Percentiles rank a stretch among this genome's conserved stretches.
These are phyloP conservation scores for Tipula confusa DNA, from an alignment of 2,888 invertebrate species.

Conservation along the genomic window DNA sequence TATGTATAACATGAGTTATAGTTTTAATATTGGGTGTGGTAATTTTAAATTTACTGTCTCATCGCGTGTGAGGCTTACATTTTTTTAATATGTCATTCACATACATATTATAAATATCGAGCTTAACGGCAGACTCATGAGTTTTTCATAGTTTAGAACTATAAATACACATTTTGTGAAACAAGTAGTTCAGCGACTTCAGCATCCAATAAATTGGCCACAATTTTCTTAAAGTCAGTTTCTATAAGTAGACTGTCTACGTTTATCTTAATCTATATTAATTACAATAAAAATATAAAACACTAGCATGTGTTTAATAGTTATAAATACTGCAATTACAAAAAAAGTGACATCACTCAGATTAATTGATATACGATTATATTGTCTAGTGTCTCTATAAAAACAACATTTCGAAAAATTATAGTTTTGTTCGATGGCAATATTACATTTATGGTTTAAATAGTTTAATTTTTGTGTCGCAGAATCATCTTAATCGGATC, in stretches of 20 bases:
- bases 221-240: no score
- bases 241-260: neutral
- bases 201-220: no score
- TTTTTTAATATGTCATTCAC: neutral
- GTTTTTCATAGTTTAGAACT: neutral
- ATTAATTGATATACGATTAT: neutral
- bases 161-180: neutral
- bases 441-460: no score
- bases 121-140: neutral
- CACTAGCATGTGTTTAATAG: neutral
- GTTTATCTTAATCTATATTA: neutral
- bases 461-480: no score
- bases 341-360: neutral
- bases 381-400: neutral
- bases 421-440: neutral
- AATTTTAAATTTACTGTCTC: neutral
- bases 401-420: neutral
- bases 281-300: neutral
- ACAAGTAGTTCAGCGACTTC: no score
- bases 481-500: no score
- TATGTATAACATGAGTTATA: neutral
- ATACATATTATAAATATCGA: neutral
- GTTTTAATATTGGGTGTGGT: neutral
- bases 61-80: neutral
- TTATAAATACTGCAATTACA: neutral